phyloP scores from a whole-genome alignment of 2,797 vertebrate species.

The Iguana delicatissima region DNA sequence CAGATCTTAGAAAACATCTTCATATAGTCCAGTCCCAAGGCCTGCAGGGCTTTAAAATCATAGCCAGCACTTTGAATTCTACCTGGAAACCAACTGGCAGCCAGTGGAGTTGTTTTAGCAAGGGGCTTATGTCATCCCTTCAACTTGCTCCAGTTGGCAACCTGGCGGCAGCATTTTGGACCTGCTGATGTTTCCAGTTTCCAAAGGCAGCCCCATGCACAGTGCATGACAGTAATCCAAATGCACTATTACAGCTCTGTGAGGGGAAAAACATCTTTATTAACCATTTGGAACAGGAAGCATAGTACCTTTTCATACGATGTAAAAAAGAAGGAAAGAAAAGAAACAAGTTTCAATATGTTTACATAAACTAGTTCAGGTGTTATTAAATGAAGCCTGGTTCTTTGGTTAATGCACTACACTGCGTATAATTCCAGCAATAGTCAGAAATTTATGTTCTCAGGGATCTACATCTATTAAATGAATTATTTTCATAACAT shows the following conservation, averaged over 20 bases:
- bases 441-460: constrained; percentile 63
- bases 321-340: not conserved
- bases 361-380: not conserved
- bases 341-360: not conserved
- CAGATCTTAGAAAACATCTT: too few relatives aligned
- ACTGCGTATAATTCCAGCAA: constrained; percentile 55
- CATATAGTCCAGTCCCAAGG: too few relatives aligned
- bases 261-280: not conserved
- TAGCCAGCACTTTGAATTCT: too few relatives aligned
- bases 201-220: too few relatives aligned
- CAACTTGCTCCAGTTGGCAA: too few relatives aligned
- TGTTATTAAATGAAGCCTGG: constrained; percentile 25
- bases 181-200: too few relatives aligned
- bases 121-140: too few relatives aligned
- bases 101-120: too few relatives aligned
- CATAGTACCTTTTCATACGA: not conserved
- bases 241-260: not conserved
- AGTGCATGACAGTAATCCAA: not conserved
- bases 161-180: too few relatives aligned
- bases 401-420: constrained; percentile 64
- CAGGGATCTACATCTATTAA: constrained; percentile 63
- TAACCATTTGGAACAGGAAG: not conserved
- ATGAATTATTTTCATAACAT: constrained; percentile 69
- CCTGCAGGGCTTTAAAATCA: too few relatives aligned
- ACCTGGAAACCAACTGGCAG: too few relatives aligned